Conservation (phyloP, 2,797 vertebrate genomes). For the Sus cebifrons region DNA sequence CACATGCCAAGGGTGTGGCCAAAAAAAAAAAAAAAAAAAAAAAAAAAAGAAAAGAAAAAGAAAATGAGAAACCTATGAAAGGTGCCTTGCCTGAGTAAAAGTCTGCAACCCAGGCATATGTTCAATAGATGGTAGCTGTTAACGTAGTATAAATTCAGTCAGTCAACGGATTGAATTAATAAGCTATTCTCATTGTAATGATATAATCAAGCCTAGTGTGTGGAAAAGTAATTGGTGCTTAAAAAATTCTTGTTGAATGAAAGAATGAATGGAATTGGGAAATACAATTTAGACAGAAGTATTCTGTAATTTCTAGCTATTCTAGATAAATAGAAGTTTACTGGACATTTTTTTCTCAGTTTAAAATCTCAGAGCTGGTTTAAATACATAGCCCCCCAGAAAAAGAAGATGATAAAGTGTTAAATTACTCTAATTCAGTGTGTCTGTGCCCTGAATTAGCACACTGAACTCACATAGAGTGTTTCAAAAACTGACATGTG, state of each 20-base stretch:
- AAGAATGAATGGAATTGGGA: constrained; percentile 14
- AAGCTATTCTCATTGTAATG: background rate
- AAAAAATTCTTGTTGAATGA: background rate
- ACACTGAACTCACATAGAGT: background rate
- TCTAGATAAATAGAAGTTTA: background rate
- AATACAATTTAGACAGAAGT: constrained; percentile 37
- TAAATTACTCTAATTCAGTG: background rate
- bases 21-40: no score
- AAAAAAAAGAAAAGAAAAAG: no score
- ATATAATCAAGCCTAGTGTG: background rate
- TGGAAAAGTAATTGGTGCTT: background rate
- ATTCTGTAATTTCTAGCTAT: background rate
- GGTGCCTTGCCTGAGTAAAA: background rate
- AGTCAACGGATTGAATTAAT: background rate
- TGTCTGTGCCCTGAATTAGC: background rate
- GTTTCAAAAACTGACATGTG: background rate
- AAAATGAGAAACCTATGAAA: background rate
- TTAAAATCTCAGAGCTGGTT: background rate
- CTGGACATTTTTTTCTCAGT: background rate
- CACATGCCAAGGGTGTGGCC: no score
- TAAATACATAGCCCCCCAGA: background rate
- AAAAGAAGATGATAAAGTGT: background rate
- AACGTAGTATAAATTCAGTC: background rate
- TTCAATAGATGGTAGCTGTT: background rate
- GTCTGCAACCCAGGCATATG: background rate